phyloP scores from a whole-genome alignment of 2,797 vertebrate genomes.

The Lophius americanus region DNA sequence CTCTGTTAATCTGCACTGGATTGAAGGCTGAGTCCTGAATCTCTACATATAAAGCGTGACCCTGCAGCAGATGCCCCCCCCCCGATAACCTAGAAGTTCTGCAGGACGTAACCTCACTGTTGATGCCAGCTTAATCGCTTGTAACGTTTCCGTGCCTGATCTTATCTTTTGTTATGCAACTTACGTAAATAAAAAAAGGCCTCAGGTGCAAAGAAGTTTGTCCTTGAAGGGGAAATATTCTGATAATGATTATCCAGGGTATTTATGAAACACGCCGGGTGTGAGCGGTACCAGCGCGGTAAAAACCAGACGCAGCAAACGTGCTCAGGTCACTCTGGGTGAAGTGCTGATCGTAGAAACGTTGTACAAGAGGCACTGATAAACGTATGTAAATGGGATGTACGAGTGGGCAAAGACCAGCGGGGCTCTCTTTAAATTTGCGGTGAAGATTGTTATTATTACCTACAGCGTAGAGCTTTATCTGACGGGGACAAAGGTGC shows the following conservation, averaged over 20 bases:
- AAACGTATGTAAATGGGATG: conserved; percentile 11
- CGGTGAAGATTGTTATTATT: conserved; percentile 13
- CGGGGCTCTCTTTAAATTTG: conserved; percentile 19
- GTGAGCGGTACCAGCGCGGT: no score
- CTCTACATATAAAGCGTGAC: neutral
- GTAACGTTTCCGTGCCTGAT: no score
- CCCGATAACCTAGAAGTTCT: neutral
- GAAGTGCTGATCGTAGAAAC: no score
- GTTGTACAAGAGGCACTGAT: conserved; percentile 2
- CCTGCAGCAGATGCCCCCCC: neutral
- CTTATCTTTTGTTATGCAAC: neutral
- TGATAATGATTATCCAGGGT: neutral
- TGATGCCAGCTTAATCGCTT: neutral
- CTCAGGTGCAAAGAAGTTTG: neutral
- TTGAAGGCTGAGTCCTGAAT: no score
- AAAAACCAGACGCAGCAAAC: neutral
- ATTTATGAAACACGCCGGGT: neutral
- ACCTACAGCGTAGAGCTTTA: conserved; percentile 11
- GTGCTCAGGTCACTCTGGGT: neutral
- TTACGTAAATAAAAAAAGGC: neutral
- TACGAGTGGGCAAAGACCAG: conserved; percentile 17
- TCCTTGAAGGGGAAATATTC: neutral
- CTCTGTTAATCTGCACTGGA: no score
- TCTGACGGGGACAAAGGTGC: conserved; percentile 5
- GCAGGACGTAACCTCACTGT: neutral